Conservation (phyloP, 2,113 vertebrate species). For the Bagarius yarrelli region DNA sequence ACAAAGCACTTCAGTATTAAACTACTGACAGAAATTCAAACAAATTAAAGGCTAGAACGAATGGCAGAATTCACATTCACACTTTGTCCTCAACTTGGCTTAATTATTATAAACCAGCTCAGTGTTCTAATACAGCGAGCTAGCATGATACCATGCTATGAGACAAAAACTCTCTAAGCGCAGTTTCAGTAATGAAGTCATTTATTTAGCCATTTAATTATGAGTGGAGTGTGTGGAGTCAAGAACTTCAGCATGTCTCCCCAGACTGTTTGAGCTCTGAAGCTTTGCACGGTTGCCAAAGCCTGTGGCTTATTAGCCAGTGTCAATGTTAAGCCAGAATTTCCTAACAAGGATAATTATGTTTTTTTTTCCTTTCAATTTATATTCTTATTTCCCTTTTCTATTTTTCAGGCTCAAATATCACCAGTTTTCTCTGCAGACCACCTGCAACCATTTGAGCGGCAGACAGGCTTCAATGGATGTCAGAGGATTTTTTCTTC, state of each 20-base stretch:
- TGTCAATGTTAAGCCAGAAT: background rate
- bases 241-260: constrained; percentile 17
- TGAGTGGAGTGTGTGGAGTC: background rate
- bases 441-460: background rate
- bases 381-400: background rate
- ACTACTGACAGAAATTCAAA: no score
- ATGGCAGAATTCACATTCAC: no score
- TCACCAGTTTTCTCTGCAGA: constrained; percentile 5
- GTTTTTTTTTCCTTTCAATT: background rate
- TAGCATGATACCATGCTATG: background rate
- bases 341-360: background rate
- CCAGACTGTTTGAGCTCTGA: constrained; percentile 25
- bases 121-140: background rate
- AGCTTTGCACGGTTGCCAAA: background rate
- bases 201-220: constrained; percentile 12
- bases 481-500: background rate
- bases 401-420: background rate
- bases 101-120: no score
- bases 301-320: constrained; percentile 12
- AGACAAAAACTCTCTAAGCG: background rate
- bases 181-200: background rate
- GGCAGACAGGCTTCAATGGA: constrained; percentile 20
- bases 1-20: no score
- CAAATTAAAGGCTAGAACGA: no score
- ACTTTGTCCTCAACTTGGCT: background rate